Evolutionary conservation across 2,113 vertebrate species (phyloP).

Genomic region (Morone saxatilis): DNA sequence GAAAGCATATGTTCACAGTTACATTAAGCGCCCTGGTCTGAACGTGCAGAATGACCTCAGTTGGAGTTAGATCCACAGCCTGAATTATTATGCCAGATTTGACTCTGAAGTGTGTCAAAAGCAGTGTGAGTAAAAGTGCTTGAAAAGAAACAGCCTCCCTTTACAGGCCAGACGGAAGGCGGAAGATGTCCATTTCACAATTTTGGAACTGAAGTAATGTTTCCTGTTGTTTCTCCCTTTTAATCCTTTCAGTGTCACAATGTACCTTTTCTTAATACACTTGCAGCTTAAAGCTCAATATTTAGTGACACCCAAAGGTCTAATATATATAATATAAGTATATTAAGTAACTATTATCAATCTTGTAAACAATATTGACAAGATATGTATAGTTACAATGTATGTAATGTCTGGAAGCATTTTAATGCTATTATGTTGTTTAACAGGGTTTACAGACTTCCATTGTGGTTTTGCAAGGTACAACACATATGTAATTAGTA

Average conservation of each 20-base stretch:
- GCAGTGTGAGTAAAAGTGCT: background rate
- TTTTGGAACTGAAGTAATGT: background rate
- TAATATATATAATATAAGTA: too few relatives aligned
- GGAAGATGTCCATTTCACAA: background rate
- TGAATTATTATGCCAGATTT: background rate
- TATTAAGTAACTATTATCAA: too few relatives aligned
- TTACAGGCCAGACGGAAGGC: background rate
- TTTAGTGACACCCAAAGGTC: background rate
- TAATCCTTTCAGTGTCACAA: too few relatives aligned
- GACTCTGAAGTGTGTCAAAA: background rate
- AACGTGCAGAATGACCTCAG: background rate
- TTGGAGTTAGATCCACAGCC: background rate
- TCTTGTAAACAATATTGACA: background rate
- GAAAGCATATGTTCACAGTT: background rate
- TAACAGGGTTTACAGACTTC: too few relatives aligned
- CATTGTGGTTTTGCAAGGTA: too few relatives aligned
- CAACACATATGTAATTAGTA: too few relatives aligned
- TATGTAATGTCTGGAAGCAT: too few relatives aligned
- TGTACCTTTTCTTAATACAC: too few relatives aligned
- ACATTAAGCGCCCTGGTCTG: background rate
- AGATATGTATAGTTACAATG: background rate
- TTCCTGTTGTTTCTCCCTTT: too few relatives aligned
- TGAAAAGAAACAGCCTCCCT: background rate
- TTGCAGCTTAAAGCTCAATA: too few relatives aligned
- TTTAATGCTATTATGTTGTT: background rate